A percentile compares a stretch with the other conserved stretches of the same genome.
Evolutionary conservation across 2,113 vertebrate genomes (phyloP).

Genomic region (Rhegmatorhina hoffmannsi): DNA sequence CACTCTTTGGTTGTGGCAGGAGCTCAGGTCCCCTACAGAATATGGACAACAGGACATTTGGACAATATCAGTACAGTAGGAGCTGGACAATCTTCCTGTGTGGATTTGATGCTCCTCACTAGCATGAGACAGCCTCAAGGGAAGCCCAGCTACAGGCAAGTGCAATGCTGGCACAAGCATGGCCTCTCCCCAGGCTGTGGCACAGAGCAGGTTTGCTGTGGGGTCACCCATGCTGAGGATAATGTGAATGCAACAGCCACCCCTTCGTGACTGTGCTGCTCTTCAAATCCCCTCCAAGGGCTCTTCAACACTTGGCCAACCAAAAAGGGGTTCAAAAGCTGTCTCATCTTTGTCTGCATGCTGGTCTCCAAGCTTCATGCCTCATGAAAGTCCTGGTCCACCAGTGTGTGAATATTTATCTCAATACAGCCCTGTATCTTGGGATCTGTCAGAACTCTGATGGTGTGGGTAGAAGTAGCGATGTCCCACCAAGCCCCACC

Average conservation of each 20-base stretch:
- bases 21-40: not conserved
- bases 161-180: not conserved
- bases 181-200: not conserved
- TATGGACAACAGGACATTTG: not conserved
- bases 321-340: not conserved
- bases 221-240: not conserved
- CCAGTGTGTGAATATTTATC: not conserved
- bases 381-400: not conserved
- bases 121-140: not conserved
- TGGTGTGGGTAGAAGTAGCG: not conserved
- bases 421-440: not conserved
- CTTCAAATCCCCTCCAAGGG: not conserved
- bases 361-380: not conserved
- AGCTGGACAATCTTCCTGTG: not conserved
- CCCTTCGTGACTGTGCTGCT: not conserved
- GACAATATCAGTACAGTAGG: not conserved
- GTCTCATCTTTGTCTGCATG: accelerated
- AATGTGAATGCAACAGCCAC: accelerated
- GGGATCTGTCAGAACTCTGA: not conserved
- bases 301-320: not conserved
- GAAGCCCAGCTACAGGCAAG: not conserved
- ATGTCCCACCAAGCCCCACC: not conserved
- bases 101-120: not conserved
- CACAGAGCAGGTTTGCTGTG: not conserved
- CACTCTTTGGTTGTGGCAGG: not conserved